Conservation (phyloP, 2,888 invertebrate genomes). For the Zeuzera pyrina region DNA sequence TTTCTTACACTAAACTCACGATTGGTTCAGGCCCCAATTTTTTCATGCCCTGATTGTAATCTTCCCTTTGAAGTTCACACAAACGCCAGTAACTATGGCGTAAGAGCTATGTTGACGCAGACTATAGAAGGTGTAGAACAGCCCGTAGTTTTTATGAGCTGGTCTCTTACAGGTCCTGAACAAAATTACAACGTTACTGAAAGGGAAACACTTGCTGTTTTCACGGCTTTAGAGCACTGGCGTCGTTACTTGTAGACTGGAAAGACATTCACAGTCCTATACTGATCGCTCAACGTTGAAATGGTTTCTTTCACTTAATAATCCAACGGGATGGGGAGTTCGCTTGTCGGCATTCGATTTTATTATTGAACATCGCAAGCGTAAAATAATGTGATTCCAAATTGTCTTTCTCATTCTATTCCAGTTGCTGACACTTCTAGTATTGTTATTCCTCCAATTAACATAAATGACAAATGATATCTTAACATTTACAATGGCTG, state of each 20-base stretch:
- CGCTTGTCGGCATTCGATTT: no score
- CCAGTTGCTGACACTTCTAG: no score
- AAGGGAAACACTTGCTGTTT: slow-evolving; percentile 3
- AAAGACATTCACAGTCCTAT: slow-evolving; percentile 1
- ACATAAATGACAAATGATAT: slow-evolving; percentile 6
- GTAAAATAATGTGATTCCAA: no score
- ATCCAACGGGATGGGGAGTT: no score
- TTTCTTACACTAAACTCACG: slow-evolving; percentile 13
- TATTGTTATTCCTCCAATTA: not conserved
- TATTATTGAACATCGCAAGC: no score
- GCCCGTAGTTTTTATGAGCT: slow-evolving; percentile 5
- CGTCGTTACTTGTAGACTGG: no score
- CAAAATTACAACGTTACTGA: slow-evolving; percentile 6
- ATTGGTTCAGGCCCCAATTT: slow-evolving; percentile 4
- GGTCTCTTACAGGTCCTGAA: slow-evolving; percentile 1
- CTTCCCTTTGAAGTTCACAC: slow-evolving; percentile 1
- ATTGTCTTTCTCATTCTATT: no score
- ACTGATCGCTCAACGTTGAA: no score
- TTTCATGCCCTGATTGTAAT: slow-evolving; percentile 2
- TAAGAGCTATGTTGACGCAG: slow-evolving; percentile 4
- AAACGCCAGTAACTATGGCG: no score
- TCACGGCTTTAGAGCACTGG: no score
- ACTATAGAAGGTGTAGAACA: slow-evolving; percentile 6
- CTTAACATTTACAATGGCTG: slow-evolving; percentile 5
- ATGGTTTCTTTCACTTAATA: slow-evolving; percentile 6